Evolutionary conservation across 2,888 invertebrate species (phyloP).

Genomic region (Alentia gelatinosa): DNA sequence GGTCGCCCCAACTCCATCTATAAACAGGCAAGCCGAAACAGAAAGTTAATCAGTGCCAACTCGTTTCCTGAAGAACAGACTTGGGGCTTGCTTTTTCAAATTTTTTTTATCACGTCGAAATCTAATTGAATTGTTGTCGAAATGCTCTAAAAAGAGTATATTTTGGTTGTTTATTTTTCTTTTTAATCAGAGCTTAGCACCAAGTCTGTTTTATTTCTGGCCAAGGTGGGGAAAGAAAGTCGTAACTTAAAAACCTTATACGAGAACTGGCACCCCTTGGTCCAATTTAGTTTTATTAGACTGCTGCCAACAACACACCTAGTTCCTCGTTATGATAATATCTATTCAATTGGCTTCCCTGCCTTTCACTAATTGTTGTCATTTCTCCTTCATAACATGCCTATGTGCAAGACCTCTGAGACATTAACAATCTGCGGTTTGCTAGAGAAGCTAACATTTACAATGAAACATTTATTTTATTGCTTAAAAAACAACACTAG

Average conservation of each 20-base stretch:
- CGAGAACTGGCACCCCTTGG: neutral
- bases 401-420: no score
- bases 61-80: neutral
- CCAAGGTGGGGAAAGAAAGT: neutral
- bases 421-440: no score
- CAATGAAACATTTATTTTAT: no score
- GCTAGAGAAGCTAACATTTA: no score
- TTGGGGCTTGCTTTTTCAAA: neutral
- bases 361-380: no score
- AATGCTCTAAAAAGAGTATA: neutral
- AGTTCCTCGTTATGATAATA: neutral
- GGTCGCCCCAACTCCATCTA: slow-evolving; percentile 21
- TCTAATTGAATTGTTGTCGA: neutral
- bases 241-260: neutral
- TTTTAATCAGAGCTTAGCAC: neutral
- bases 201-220: neutral
- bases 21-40: slow-evolving; percentile 46
- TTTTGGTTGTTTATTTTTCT: neutral
- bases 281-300: neutral
- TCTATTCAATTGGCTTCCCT: neutral
- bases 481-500: no score
- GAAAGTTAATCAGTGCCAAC: neutral
- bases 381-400: no score
- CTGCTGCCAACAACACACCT: neutral
- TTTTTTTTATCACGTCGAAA: neutral